Conservation (phyloP, 1,140 invertebrate genomes). For the honey bee (Apis mellifera) region Amel_HAv3.1 CM009936.2:9249001-9249500, state of each 20-base stretch:
- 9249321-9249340: slow-evolving; percentile 28
- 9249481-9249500: background rate
- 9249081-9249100: too few species aligned
- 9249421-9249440: background rate
- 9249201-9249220: slow-evolving; percentile 22
- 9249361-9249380: slow-evolving; percentile 15
- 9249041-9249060: background rate
- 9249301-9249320: background rate
- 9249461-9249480: background rate
- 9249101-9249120: too few species aligned
- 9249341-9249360: slow-evolving; percentile 10
- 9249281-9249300: background rate
- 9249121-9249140: background rate
- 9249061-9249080: background rate
- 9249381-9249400: slow-evolving; percentile 34
- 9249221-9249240: slow-evolving; percentile 11
- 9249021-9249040: background rate
- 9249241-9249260: slow-evolving; percentile 39
- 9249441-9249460: slow-evolving; percentile 2
- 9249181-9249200: background rate
- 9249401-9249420: slow-evolving; percentile 19
- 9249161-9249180: background rate
- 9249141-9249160: background rate
- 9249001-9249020: background rate
- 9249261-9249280: slow-evolving; percentile 28